A percentile compares a stretch with the other conserved stretches of the same genome.
phyloP scores from a whole-genome alignment of 2,113 vertebrate species.

The Macroglossus sobrinus region DNA sequence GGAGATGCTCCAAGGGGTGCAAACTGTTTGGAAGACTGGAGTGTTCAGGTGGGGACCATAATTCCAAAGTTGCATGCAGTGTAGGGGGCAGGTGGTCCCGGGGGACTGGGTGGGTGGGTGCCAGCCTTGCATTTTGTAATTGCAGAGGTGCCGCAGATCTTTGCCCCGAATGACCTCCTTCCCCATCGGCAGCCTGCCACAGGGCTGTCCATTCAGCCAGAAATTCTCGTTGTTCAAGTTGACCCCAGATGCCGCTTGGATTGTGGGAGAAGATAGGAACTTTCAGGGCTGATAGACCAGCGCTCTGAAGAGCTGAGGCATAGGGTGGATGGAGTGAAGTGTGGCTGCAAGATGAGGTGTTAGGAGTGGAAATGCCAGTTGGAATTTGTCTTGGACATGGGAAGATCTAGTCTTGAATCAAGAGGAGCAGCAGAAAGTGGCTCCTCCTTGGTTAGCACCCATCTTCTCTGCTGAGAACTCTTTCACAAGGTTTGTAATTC shows the following conservation, averaged over 20 bases:
- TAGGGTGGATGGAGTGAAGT: neutral
- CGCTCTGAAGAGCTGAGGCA: neutral
- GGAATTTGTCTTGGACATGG: neutral
- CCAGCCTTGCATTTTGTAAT: neutral
- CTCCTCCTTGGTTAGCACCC: neutral
- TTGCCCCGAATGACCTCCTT: neutral
- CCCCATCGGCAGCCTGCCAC: neutral
- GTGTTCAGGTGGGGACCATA: neutral
- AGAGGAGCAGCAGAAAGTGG: neutral
- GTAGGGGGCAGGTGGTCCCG: neutral
- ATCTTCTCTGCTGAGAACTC: neutral
- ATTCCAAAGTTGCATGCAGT: neutral
- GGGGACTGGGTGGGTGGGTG: neutral
- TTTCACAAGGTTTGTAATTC: neutral
- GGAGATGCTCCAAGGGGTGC: neutral
- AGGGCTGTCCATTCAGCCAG: neutral
- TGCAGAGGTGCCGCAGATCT: neutral
- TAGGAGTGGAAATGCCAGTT: neutral
- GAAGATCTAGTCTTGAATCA: neutral
- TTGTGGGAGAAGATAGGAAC: neutral
- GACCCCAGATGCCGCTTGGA: neutral
- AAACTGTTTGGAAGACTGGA: neutral
- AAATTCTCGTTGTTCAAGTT: neutral
- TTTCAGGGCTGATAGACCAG: neutral
- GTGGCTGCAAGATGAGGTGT: neutral